phyloP scores from a whole-genome alignment of 2,113 vertebrate genomes.

The Caretta caretta region DNA sequence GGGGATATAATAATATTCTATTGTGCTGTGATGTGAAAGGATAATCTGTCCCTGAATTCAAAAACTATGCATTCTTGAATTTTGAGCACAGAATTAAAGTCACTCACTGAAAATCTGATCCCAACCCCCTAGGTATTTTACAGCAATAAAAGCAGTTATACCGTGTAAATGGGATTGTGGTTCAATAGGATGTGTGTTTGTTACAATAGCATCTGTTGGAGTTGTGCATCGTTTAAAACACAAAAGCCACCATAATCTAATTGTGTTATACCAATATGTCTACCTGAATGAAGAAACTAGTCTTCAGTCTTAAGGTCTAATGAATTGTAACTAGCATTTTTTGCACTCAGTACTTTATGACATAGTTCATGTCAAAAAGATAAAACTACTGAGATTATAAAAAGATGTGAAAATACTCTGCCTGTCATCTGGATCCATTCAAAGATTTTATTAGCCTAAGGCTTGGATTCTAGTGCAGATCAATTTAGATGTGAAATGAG shows the following conservation, averaged over 20 bases:
- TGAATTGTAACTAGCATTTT: background rate
- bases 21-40: background rate
- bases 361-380: background rate
- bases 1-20: background rate
- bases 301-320: background rate
- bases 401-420: background rate
- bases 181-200: background rate
- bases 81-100: background rate
- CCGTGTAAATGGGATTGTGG: background rate
- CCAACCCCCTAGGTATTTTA: background rate
- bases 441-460: background rate
- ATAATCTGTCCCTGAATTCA: background rate
- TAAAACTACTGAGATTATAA: background rate
- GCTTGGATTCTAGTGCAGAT: background rate
- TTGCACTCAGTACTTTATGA: background rate
- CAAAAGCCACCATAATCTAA: background rate
- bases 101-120: background rate
- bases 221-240: background rate
- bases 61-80: background rate
- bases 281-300: background rate
- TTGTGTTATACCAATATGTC: background rate
- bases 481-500: background rate
- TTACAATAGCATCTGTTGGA: background rate
- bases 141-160: background rate
- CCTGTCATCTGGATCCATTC: background rate